Base-by-base conservation (phyloP, 2,888 invertebrate genomes). In the Parelbella ahira region DNA sequence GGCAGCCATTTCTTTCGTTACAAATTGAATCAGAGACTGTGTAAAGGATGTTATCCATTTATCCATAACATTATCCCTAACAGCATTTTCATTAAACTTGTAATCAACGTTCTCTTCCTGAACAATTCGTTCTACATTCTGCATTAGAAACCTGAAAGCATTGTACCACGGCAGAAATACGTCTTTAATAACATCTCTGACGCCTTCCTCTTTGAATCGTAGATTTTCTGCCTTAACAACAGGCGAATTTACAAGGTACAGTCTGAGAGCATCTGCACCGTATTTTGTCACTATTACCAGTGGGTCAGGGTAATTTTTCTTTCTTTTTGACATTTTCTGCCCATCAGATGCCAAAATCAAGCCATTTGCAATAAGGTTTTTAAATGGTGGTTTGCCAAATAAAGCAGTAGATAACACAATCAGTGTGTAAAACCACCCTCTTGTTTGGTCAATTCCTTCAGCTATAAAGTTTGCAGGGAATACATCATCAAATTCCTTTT, bases 391-490 rank as follows among this genome's bases (percentile, higher is more conserved):
- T 69, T 97, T 97, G 36, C 96, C 95, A 72, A 98, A 99, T 5
- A 99, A 87, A 2, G 97, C 95, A 0, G 99, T 99, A 0, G 98
- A 97, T 42, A 99, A 90, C 0, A 99, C 99, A 33, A 99, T 89
- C n/a, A 99, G 88, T 0, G 99, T 99, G 72, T 99, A 99, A 81
- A 99, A 99, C 98, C 98, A 98, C 10, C 98, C 98, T 54, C 98
- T 90, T 0, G 98, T 98, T 86, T 98, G 98, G 80, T 98, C 98
- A 56, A 98, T 97, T 10, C 99, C 99, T 87, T 99, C 99, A n/a
- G 97, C 98, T 65, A 99, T 97, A 67, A 99, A 99, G 84, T 99
- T 97, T 0, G 99, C 99, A 0, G 99, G 99, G 68, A 99, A 99
- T 50, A 91, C 90, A 21, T 93, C 93, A 49, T 95, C 93, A 73